Evolutionary conservation across 1,140 invertebrate species (phyloP).

Genomic region (Nephotettix cincticeps): DNA sequence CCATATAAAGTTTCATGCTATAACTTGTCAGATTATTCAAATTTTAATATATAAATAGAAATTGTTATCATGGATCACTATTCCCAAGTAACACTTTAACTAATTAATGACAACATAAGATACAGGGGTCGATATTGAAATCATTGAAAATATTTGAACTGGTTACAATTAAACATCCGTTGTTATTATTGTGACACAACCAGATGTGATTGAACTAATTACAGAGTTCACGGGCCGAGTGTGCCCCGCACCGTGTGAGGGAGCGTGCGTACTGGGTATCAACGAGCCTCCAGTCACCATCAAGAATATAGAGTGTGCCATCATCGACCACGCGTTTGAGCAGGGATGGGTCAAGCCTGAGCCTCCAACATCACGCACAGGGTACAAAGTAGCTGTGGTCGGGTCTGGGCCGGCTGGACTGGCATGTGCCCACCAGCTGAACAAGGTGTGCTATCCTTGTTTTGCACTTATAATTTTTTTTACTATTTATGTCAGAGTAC

Average conservation of each 20-base stretch:
- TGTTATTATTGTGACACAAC: neutral
- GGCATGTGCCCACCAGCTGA: conserved; percentile 95
- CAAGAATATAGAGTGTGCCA: conserved; percentile 98
- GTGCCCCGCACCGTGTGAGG: conserved; percentile 98
- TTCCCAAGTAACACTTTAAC: too few species aligned
- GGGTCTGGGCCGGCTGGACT: conserved; percentile 95
- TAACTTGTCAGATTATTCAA: too few species aligned
- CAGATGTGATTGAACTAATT: neutral
- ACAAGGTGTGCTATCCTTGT: conserved; percentile 88
- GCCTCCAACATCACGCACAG: conserved; percentile 71
- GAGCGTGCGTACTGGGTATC: conserved; percentile 95
- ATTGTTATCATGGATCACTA: too few species aligned
- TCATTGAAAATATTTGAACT: too few species aligned
- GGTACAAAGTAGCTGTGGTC: conserved; percentile 87
- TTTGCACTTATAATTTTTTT: too few species aligned
- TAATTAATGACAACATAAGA: too few species aligned
- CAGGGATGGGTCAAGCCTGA: conserved; percentile 91
- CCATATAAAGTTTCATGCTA: neutral
- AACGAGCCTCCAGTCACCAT: conserved; percentile 96
- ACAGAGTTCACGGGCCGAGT: conserved; percentile 96
- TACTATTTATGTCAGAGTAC: too few species aligned
- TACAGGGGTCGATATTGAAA: too few species aligned
- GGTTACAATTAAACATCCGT: too few species aligned
- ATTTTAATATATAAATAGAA: too few species aligned
- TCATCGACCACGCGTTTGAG: conserved; percentile 98